phyloP scores from a whole-genome alignment of 1,140 invertebrate species.

The Cyclina sinensis region DNA sequence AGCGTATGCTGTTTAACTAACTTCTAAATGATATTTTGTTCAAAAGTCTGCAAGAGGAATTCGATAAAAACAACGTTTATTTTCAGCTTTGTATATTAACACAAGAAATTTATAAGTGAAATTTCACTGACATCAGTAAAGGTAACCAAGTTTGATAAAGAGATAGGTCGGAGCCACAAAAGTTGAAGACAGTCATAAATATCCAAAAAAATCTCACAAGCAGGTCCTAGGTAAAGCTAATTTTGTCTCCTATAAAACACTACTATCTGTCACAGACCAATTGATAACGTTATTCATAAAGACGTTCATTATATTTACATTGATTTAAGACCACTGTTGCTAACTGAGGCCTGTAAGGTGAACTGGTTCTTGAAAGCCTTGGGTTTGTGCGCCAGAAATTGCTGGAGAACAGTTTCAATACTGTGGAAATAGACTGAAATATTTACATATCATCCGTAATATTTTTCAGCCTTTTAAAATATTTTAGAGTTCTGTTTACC shows the following conservation, averaged over 20 bases:
- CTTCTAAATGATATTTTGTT: no score
- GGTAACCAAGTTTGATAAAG: neutral
- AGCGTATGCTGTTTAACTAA: no score
- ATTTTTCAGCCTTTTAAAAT: no score
- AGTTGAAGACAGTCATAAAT: conserved; percentile 12
- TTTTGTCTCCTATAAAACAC: conserved; percentile 26
- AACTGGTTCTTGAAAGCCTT: neutral
- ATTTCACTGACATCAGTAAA: neutral
- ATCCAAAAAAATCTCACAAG: neutral
- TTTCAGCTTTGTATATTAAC: no score
- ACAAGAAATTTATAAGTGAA: no score
- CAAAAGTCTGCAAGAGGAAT: no score
- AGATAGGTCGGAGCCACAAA: neutral
- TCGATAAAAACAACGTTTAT: no score
- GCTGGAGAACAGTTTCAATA: no score
- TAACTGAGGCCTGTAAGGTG: neutral
- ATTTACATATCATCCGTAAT: no score
- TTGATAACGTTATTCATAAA: conserved; percentile 20
- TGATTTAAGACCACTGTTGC: neutral
- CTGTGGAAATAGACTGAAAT: no score
- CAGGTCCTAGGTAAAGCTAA: neutral
- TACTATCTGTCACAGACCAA: conserved; percentile 10
- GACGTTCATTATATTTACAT: neutral
- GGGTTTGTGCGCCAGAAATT: no score
- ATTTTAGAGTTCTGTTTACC: no score